Base-by-base conservation (phyloP, 2,888 invertebrate genomes). In the Mimachlamys varia region DNA sequence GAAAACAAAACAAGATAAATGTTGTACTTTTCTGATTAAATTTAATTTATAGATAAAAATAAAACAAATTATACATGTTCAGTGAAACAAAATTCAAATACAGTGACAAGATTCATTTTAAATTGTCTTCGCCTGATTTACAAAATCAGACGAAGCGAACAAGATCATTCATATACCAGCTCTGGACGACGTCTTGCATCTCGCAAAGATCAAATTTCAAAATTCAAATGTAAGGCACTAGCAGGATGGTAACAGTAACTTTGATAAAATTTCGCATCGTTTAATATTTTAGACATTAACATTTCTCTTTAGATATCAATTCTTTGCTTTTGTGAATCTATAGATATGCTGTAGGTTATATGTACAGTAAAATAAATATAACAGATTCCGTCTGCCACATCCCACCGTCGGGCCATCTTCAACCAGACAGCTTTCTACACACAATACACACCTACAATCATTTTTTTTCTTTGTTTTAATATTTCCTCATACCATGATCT, bases 1-100 rank as follows among this genome's bases (percentile, higher is more conserved):
- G 15, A 58, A 58, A 10, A 58, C 27, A 76, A 27, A 76, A 76
- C 76, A 58, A 58, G 58, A 76, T 13, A 1, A 76, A 13, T 22
- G 27, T 33, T 33, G 17, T 3, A 27, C 27, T 76, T 76, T 76
- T 33, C 33, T 27, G 76, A 76, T 76, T 76, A 76, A 76, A 76
- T 76, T 76, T 76, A 76, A 76, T 76, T 76, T 76, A 76, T 76
- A 76, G 76, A 76, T 76, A 76, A 76, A 76, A 76, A 76, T 76
- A 76, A 76, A 76, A 76, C 76, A 76, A 76, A 76, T 76, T 17
- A 76, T 76, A 76, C 76, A 76, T 76, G 76, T 76, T 76, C 76
- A 76, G 76, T 76, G 76, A 76, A 76, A 76, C 76, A 76, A 76
- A 76, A 76, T 76, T 76, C 76, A 76, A 76, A 76, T 76, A 76